Percentiles rank a stretch among this genome's conserved stretches.
Conservation (phyloP, 1,140 invertebrate species). For the Drosophila auraria region DNA sequence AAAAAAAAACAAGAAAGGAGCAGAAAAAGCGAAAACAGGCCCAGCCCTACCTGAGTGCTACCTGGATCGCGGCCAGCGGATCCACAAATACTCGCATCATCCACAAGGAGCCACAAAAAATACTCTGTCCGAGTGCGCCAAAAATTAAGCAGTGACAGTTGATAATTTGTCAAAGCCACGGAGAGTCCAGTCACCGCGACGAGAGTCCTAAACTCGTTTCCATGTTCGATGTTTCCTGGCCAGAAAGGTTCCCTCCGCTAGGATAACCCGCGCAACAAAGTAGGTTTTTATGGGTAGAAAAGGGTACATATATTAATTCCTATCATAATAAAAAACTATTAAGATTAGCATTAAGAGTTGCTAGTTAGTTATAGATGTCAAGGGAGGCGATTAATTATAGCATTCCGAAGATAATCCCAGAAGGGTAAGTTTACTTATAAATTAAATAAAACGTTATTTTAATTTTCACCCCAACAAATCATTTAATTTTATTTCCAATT, state of each 20-base stretch:
- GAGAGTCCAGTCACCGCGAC: slow-evolving; percentile 41
- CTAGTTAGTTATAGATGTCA: neutral
- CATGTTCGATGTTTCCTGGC: slow-evolving; percentile 25
- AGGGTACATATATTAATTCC: slow-evolving; percentile 8
- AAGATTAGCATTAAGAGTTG: slow-evolving; percentile 2
- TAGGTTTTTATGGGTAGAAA: neutral
- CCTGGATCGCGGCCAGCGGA: slow-evolving; percentile 39
- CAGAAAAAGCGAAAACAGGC: slow-evolving; percentile 39
- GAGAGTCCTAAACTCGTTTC: slow-evolving; percentile 64
- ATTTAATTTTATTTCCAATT: neutral
- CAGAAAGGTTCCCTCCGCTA: slow-evolving; percentile 2
- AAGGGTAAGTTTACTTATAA: neutral
- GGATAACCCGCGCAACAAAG: neutral
- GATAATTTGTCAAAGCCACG: slow-evolving; percentile 80
- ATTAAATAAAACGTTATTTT: no score
- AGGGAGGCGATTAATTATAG: no score
- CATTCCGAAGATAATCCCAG: neutral
- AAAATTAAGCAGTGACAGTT: slow-evolving; percentile 84
- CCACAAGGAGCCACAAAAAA: slow-evolving; percentile 36
- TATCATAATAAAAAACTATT: slow-evolving; percentile 3
- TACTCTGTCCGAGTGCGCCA: slow-evolving; percentile 70
- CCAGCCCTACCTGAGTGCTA: slow-evolving; percentile 45
- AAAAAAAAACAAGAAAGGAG: slow-evolving; percentile 35
- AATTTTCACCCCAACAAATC: neutral
- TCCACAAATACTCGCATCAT: slow-evolving; percentile 29